Evolutionary conservation across 2,797 vertebrate genomes (phyloP).

Genomic region (Cyclopterus lumpus): DNA sequence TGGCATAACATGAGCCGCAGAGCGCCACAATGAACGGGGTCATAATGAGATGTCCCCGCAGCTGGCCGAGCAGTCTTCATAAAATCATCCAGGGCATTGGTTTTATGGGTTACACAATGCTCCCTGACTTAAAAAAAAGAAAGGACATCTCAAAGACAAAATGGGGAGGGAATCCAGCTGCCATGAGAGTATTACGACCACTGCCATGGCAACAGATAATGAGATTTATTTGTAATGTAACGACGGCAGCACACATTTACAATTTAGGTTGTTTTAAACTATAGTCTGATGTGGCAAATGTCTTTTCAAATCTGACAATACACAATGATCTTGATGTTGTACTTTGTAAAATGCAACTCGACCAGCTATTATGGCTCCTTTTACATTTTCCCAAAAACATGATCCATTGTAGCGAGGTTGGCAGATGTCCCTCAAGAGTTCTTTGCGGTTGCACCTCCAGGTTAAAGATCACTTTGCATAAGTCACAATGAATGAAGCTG

Average conservation of each 20-base stretch:
- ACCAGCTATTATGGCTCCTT: neutral
- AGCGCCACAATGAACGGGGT: conserved; percentile 56
- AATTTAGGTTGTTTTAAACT: neutral
- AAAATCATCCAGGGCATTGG: conserved; percentile 67
- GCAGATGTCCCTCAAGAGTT: conserved; percentile 32
- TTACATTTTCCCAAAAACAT: neutral
- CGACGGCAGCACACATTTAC: conserved; percentile 5
- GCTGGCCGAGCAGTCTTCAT: conserved; percentile 53
- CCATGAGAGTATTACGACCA: conserved; percentile 13
- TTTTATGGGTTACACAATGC: conserved; percentile 66
- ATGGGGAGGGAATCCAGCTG: conserved; percentile 31
- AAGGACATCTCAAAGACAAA: conserved; percentile 49
- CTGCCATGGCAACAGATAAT: conserved; percentile 40
- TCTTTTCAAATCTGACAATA: neutral
- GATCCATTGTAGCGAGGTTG: conserved; percentile 9
- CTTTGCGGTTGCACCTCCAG: conserved; percentile 57
- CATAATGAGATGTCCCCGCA: conserved; percentile 70
- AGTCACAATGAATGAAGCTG: conserved; percentile 75
- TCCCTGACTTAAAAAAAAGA: conserved; percentile 40
- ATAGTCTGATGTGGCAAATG: neutral
- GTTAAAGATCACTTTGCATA: conserved; percentile 78
- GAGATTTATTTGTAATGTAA: conserved; percentile 3
- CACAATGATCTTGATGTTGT: neutral
- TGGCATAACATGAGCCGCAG: conserved; percentile 52
- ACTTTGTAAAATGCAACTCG: neutral